phyloP scores from a whole-genome alignment of 2,888 invertebrate genomes.

The Rhamnusium bicolor region DNA sequence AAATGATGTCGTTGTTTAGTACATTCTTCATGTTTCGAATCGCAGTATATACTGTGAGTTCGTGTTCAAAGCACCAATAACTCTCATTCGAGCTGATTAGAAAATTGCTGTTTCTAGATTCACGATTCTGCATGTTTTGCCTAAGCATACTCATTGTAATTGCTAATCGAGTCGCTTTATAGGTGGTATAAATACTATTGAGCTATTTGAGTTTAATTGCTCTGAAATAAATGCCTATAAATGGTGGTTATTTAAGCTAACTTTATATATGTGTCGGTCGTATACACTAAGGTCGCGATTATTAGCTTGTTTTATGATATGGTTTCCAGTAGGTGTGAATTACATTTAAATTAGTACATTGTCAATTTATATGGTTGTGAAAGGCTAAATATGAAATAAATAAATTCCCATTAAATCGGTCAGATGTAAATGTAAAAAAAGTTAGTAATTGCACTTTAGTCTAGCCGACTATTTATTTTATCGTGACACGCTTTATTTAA shows the following conservation, averaged over 20 bases:
- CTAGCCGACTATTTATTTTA: too few relatives aligned
- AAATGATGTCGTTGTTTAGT: conserved; percentile 9
- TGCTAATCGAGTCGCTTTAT: conserved; percentile 50
- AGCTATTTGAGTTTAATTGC: conserved; percentile 47
- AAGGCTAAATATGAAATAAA: neutral
- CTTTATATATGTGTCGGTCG: conserved; percentile 23
- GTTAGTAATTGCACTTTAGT: too few relatives aligned
- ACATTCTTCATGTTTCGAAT: conserved; percentile 30
- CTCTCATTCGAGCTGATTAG: conserved; percentile 47
- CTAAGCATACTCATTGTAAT: conserved; percentile 49
- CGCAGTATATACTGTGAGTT: conserved; percentile 23
- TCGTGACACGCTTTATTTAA: too few relatives aligned
- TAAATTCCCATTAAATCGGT: too few relatives aligned
- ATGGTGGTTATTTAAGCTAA: conserved; percentile 28
- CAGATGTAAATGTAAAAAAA: too few relatives aligned
- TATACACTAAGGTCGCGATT: neutral
- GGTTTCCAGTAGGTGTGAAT: conserved; percentile 10
- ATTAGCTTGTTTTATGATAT: neutral
- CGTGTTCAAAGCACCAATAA: conserved; percentile 45
- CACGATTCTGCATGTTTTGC: conserved; percentile 46
- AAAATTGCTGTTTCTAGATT: conserved; percentile 47
- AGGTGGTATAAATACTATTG: conserved; percentile 46
- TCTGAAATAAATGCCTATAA: conserved; percentile 40
- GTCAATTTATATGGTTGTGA: neutral
- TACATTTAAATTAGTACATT: conserved; percentile 2